Conservation (phyloP, 2,797 vertebrate species). For the Neosilurus hyrtlii region DNA sequence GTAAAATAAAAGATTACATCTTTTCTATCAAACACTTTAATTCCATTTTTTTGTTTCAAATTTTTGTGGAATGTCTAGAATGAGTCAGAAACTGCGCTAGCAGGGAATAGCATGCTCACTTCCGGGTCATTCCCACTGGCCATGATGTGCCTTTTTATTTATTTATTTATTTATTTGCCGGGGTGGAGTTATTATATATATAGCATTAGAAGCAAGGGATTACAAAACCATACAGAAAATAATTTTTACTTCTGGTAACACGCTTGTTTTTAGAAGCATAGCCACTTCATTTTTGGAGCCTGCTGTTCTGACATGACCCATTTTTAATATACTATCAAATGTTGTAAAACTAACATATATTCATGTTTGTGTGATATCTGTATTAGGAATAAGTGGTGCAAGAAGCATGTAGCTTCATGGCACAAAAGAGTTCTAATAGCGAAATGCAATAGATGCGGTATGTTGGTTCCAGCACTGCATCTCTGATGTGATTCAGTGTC, state of each 20-base stretch:
- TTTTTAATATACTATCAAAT: too few species aligned
- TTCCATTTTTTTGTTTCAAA: too few species aligned
- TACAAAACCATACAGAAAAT: slow-evolving; percentile 1
- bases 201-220: neutral
- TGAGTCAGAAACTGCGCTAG: too few species aligned
- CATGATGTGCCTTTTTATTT: too few species aligned
- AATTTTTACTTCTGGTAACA: neutral
- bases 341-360: neutral
- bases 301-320: neutral
- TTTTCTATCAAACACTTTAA: too few species aligned
- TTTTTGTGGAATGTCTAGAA: too few species aligned
- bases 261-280: neutral
- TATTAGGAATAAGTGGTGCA: neutral
- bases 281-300: neutral
- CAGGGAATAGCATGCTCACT: too few species aligned
- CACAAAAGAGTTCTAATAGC: neutral
- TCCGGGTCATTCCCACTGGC: too few species aligned
- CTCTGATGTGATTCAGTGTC: slow-evolving; percentile 15
- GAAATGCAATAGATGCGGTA: neutral
- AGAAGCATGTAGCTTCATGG: neutral
- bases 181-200: too few species aligned
- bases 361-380: neutral
- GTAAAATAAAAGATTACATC: too few species aligned
- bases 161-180: too few species aligned
- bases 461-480: neutral